Evolutionary conservation across 2,888 invertebrate species (phyloP).

Genomic region (Therioaphis trifolii): DNA sequence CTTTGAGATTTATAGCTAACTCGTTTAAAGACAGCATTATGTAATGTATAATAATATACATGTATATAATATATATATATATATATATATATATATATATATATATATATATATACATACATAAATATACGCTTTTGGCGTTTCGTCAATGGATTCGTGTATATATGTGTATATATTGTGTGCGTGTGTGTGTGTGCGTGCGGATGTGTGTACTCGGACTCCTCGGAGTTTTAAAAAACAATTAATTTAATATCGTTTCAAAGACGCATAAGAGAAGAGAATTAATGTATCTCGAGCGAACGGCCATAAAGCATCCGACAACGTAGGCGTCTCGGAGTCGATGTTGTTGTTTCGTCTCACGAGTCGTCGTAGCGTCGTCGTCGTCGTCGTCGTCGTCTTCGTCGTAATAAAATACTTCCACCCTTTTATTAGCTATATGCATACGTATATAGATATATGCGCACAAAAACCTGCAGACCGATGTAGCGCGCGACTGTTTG

Average conservation of each 20-base stretch:
- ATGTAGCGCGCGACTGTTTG: no score
- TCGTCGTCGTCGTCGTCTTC: slow-evolving; percentile 17
- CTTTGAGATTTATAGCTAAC: slow-evolving; percentile 21
- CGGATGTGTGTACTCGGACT: background rate
- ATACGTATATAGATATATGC: background rate
- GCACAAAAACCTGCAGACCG: no score
- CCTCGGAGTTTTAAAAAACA: background rate
- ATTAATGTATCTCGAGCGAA: slow-evolving; percentile 24
- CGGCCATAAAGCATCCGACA: slow-evolving; percentile 24
- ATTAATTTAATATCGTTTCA: slow-evolving; percentile 38
- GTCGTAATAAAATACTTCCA: slow-evolving; percentile 20
- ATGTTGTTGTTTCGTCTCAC: slow-evolving; percentile 29
- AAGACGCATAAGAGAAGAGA: background rate
- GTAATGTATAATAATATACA: slow-evolving; percentile 45
- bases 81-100: no score
- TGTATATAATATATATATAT: no score
- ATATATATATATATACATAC: no score
- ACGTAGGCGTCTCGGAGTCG: slow-evolving; percentile 37
- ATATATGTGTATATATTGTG: background rate
- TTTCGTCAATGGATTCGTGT: slow-evolving; percentile 26
- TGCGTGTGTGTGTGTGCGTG: background rate
- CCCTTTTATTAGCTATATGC: background rate
- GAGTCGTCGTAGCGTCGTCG: background rate
- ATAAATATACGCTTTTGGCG: slow-evolving; percentile 40
- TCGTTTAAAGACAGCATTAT: slow-evolving; percentile 10